A percentile compares a stretch with the other conserved stretches of the same genome.
These are phyloP conservation scores for Steinernema carpocapsae DNA, from an alignment of 2,888 invertebrate genomes.

Conservation along the genomic window DNA sequence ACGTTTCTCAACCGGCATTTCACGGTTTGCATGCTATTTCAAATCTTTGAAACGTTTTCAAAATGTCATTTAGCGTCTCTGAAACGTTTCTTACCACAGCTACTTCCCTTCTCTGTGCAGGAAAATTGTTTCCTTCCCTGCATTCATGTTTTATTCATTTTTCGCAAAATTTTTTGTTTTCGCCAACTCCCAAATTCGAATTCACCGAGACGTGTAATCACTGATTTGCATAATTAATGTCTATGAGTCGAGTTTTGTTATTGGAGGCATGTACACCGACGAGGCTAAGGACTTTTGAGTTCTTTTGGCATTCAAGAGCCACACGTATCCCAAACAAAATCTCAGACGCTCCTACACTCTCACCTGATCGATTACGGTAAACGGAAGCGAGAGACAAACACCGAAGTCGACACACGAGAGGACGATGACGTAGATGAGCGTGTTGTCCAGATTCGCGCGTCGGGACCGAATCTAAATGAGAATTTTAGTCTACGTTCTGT, in stretches of 20 bases:
- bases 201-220: slow-evolving; percentile 21
- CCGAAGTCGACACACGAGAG: slow-evolving; percentile 67
- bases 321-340: too few species aligned
- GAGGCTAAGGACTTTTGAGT: too few species aligned
- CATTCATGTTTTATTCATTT: slow-evolving; percentile 26
- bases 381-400: slow-evolving; percentile 63
- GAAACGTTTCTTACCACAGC: too few species aligned
- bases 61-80: too few species aligned
- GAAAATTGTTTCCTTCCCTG: not conserved
- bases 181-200: slow-evolving; percentile 13
- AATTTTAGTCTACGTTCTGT: too few species aligned
- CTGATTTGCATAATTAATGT: slow-evolving; percentile 25
- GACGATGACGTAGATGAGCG: slow-evolving; percentile 65
- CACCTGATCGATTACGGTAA: slow-evolving; percentile 67
- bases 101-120: too few species aligned
- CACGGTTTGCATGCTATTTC: too few species aligned
- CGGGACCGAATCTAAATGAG: slow-evolving; percentile 51
- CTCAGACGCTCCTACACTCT: not conserved
- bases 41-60: too few species aligned
- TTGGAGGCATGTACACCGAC: not conserved
- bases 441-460: slow-evolving; percentile 61
- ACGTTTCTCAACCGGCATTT: too few species aligned
- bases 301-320: too few species aligned
- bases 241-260: not conserved
- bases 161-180: slow-evolving; percentile 5